phyloP scores from a whole-genome alignment of 2,113 vertebrate species.

The Haemorhous mexicanus region DNA sequence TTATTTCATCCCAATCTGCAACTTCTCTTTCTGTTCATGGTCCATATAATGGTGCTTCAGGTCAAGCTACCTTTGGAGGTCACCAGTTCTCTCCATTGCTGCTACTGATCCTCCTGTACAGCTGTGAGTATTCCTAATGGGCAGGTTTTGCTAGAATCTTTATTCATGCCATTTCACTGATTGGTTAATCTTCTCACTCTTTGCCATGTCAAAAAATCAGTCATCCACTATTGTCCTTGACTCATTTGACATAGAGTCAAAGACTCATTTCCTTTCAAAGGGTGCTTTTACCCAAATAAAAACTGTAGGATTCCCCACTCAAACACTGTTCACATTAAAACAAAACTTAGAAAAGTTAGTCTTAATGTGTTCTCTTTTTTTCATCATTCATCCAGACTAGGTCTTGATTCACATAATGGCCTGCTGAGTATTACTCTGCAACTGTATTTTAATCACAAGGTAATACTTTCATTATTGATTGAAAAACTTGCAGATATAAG shows the following conservation, averaged over 20 bases:
- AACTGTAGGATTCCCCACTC: background rate
- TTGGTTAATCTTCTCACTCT: background rate
- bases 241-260: background rate
- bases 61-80: background rate
- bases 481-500: background rate
- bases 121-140: background rate
- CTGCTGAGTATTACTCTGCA: background rate
- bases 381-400: background rate
- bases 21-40: background rate
- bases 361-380: background rate
- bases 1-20: background rate
- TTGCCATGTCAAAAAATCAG: background rate
- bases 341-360: background rate
- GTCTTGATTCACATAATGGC: background rate
- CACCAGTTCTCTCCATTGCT: background rate
- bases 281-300: background rate
- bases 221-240: background rate
- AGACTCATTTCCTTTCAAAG: background rate
- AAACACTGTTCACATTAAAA: background rate
- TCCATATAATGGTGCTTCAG: background rate
- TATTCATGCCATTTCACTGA: background rate
- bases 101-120: background rate
- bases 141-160: background rate
- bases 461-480: background rate
- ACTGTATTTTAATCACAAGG: background rate